Evolutionary conservation across 1,140 invertebrate genomes (phyloP).

Genomic region (Cardiocondyla obscurior): DNA sequence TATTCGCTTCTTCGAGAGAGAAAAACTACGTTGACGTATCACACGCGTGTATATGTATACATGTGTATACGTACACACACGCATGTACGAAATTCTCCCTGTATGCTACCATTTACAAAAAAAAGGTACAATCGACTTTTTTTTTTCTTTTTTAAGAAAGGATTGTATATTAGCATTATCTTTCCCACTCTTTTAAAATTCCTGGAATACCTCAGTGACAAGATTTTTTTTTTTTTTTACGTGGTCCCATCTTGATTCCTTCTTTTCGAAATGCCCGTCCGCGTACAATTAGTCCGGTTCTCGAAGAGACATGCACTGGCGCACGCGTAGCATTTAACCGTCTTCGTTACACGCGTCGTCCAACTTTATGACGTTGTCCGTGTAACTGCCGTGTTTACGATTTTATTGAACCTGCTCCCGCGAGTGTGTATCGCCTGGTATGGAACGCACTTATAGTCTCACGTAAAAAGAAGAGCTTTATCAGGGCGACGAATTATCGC

Average conservation of each 20-base stretch:
- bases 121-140: too few species aligned
- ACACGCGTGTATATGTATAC: too few species aligned
- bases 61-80: not conserved
- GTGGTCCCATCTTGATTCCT: not conserved
- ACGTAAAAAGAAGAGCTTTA: conserved; percentile 33
- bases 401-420: conserved; percentile 67
- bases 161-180: conserved; percentile 3
- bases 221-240: conserved; percentile 1
- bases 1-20: not conserved
- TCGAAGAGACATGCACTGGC: not conserved
- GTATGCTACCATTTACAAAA: too few species aligned
- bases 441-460: conserved; percentile 7
- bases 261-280: not conserved
- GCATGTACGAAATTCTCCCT: not conserved
- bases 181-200: not conserved
- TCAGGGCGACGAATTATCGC: not conserved
- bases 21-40: not conserved
- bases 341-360: conserved; percentile 29
- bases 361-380: conserved; percentile 69
- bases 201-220: not conserved
- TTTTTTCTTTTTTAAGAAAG: too few species aligned
- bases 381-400: conserved; percentile 69
- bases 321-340: conserved; percentile 22
- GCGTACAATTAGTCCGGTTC: conserved; percentile 36
- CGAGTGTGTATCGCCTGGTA: not conserved